Evolutionary conservation across 2,113 vertebrate species (phyloP), one percentile per base, ranked within the genome.

Genomic region (Myotis brandtii): DNA sequence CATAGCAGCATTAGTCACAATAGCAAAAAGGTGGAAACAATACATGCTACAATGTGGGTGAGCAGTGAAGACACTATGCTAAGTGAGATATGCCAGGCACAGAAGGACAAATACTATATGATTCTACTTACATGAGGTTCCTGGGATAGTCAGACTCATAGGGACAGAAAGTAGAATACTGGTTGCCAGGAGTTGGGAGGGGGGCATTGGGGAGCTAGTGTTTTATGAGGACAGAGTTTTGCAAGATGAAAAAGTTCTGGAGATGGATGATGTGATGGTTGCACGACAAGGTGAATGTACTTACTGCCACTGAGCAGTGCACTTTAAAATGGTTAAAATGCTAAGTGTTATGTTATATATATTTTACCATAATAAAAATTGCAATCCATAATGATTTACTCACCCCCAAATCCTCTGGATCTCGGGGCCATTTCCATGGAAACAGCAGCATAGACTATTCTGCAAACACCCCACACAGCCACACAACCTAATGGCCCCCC

Each of bases 331-430:
- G n/a, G 27, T 40, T 69, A 62, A 50, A 67, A 70, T 43, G 52
- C 5, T 64, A 50, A 70, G 30, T 72, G 43, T 86, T 85, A 81
- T 50, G 48, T 50, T 50, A 54, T 52, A 18, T 52, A 0, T 67
- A 27, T 75, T 82, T 81, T 54, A 92, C 14, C 46, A 40, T 37
- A 81, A 66, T 86, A 73, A 75, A 95, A 81, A 64, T 56, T 87
- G 56, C 46, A 75, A 40, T 87, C 46, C 37, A 10, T 64, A 16
- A 30, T 27, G 32, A 67, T 54, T n/a, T 14, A 50, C 48, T 50
- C 48, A 50, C 46, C 56, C 56, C 46, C 0, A 85, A 23, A n/a
- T 67, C 37, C 18, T 73, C 48, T 72, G 25, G 6, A 37, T 56
- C 20, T 50, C 81, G 54, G 37, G 40, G 72, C 46, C 16, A 12